Evolutionary conservation across 2,797 vertebrate genomes (phyloP).

Genomic region (Lepilemur ruficaudatus): DNA sequence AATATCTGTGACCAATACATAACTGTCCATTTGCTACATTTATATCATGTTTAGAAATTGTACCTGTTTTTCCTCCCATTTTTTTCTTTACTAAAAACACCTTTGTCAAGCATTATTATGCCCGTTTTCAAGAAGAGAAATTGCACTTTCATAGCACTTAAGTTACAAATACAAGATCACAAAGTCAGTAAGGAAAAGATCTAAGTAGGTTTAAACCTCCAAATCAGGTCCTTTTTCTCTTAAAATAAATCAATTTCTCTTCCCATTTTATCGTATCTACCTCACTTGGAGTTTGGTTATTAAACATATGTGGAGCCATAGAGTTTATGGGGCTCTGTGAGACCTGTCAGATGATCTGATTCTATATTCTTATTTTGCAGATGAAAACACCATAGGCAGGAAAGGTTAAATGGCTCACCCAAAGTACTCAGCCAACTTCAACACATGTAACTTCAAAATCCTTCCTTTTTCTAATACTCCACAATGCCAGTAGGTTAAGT

Average conservation of each 20-base stretch:
- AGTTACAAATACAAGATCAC: background rate
- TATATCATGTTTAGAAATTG: background rate
- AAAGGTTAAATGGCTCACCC: constrained; percentile 48
- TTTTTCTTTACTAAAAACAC: background rate
- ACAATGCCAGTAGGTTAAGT: constrained; percentile 21
- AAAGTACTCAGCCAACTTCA: background rate
- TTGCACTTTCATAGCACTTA: background rate
- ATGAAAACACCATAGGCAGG: constrained; percentile 2
- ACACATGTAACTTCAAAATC: constrained; percentile 41
- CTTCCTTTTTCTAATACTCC: background rate
- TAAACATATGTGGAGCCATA: background rate
- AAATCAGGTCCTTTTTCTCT: background rate
- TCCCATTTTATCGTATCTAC: background rate
- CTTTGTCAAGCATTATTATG: background rate
- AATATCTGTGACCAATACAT: background rate
- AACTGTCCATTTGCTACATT: background rate
- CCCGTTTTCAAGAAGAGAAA: background rate
- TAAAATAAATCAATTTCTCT: background rate
- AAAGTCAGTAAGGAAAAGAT: background rate
- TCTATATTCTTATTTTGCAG: background rate
- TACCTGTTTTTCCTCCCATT: background rate
- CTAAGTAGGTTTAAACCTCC: background rate
- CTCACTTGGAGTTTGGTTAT: background rate
- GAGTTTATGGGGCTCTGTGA: background rate
- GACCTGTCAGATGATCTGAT: background rate